These are phyloP conservation scores for Solenopsis invicta DNA, from an alignment of 1,140 invertebrate genomes.

Conservation along the genomic window DNA sequence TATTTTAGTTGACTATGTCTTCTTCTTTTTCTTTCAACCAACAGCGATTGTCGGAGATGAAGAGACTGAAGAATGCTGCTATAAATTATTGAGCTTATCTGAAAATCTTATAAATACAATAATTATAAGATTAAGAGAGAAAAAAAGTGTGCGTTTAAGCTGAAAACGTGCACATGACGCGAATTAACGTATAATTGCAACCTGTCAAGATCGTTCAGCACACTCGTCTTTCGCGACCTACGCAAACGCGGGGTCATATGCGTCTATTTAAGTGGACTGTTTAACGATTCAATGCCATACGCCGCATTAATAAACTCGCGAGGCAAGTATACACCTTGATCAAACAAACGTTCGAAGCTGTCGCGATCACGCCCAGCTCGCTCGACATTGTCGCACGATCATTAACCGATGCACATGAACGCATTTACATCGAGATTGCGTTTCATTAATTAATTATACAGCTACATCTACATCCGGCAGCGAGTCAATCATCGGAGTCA, in stretches of 20 bases:
- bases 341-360: conserved; percentile 56
- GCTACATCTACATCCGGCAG: conserved; percentile 13
- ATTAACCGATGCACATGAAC: conserved; percentile 51
- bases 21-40: background rate
- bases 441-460: conserved; percentile 60
- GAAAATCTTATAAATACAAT: background rate
- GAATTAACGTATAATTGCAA: background rate
- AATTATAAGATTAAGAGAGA: background rate
- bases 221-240: conserved; percentile 16
- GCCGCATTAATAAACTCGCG: conserved; percentile 48
- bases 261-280: conserved; percentile 56
- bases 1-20: background rate
- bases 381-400: conserved; percentile 47
- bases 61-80: background rate
- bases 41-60: background rate
- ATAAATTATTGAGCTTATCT: background rate
- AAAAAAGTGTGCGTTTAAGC: background rate
- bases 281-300: conserved; percentile 54
- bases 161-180: background rate
- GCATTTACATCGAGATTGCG: conserved; percentile 62
- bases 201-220: background rate
- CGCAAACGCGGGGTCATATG: conserved; percentile 12
- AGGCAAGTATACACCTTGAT: conserved; percentile 47
- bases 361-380: conserved; percentile 56
- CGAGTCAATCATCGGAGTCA: conserved; percentile 53